Conservation (phyloP, 1,140 invertebrate species). For the Batillaria attramentaria region DNA sequence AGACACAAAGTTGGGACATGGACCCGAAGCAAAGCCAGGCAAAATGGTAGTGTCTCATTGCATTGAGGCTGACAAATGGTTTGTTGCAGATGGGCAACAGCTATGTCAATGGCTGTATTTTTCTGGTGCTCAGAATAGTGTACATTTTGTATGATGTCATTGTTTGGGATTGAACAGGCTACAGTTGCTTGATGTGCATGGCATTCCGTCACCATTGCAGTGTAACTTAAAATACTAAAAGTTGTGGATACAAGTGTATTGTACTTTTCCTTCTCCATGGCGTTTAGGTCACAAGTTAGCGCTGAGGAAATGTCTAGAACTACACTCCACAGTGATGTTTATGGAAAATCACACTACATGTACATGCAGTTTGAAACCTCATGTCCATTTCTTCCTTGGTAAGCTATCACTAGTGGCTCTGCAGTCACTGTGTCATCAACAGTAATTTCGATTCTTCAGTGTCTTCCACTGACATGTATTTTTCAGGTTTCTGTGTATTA, state of each 20-base stretch:
- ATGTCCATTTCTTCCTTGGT: background rate
- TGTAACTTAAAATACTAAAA: too few relatives aligned
- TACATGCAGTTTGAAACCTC: background rate
- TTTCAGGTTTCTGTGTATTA: slow-evolving; percentile 69
- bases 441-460: background rate
- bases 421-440: background rate
- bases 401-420: too few relatives aligned
- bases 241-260: too few relatives aligned
- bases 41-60: slow-evolving; percentile 76
- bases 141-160: background rate
- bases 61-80: background rate
- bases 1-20: slow-evolving; percentile 84
- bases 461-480: background rate
- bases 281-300: too few relatives aligned
- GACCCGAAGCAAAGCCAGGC: slow-evolving; percentile 83
- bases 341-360: background rate
- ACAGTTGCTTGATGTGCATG: background rate
- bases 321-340: too few relatives aligned
- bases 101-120: background rate
- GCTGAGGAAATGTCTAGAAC: too few relatives aligned
- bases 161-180: background rate
- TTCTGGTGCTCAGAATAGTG: background rate
- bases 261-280: too few relatives aligned
- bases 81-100: background rate
- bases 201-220: too few relatives aligned